These are phyloP conservation scores for Belonocnema kinseyi DNA, from an alignment of 1,140 invertebrate genomes.

Conservation along the genomic window DNA sequence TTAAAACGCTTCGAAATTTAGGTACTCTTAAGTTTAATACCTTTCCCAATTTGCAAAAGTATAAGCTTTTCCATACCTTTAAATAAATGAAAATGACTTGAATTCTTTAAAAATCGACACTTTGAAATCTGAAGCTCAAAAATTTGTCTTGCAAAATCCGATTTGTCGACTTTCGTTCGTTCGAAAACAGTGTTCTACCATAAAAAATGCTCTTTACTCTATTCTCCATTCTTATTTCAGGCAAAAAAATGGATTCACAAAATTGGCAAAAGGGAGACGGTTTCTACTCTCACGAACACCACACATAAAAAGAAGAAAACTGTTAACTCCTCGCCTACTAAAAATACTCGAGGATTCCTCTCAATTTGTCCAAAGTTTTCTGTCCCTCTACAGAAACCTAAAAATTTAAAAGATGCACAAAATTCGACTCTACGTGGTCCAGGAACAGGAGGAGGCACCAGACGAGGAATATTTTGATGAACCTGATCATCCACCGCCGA, in stretches of 20 bases:
- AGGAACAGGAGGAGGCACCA: slow-evolving; percentile 55
- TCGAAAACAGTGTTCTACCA: neutral
- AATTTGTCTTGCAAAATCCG: neutral
- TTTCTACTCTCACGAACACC: neutral
- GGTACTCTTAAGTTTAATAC: too few relatives aligned
- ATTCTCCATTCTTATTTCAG: slow-evolving; percentile 1
- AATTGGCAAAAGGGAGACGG: neutral
- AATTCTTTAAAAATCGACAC: neutral
- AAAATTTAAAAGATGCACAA: slow-evolving; percentile 56
- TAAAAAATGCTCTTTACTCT: neutral
- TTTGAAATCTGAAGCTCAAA: neutral
- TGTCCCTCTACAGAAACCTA: neutral
- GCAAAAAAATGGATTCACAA: slow-evolving; percentile 5
- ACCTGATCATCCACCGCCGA: slow-evolving; percentile 41
- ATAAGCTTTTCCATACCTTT: too few relatives aligned
- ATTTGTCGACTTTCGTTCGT: neutral
- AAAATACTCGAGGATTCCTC: neutral
- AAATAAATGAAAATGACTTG: neutral
- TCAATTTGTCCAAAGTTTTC: neutral
- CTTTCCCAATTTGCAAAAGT: too few relatives aligned
- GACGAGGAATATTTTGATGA: slow-evolving; percentile 54
- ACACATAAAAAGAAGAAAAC: neutral
- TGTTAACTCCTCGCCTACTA: neutral
- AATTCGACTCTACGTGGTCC: slow-evolving; percentile 63
- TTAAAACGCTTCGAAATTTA: too few relatives aligned